Evolutionary conservation across 2,888 invertebrate genomes (phyloP), one percentile per base, ranked within the genome.

Genomic region (Ashinkailepas kermadecensis): DNA sequence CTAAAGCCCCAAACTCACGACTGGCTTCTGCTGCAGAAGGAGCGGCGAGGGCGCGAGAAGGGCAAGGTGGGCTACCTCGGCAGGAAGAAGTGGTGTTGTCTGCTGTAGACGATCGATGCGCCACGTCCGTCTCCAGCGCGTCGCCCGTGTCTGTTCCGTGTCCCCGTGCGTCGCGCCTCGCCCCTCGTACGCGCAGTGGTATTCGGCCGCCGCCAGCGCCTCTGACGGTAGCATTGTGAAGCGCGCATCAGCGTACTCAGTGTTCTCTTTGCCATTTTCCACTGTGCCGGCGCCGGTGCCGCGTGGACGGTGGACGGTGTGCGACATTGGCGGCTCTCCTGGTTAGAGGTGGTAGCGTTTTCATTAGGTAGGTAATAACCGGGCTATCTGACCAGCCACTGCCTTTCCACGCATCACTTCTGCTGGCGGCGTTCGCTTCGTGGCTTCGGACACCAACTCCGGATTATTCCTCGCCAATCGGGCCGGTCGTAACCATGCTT

Each of bases 11-110:
- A 39, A 39, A 39, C 39, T 4, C 39, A 39, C 39, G 39, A 39
- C 39, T 39, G 39, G 39, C 39, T 6, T 39, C 56, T 18, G 78
- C 39, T 78, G 23, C 79, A 79, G 79, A 79, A 79, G 79, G 79
- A 79, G 59, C 79, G 79, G 18, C 79, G 79, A 25, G 79, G 79
- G 2, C 23, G 58, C n/a, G 79, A 79, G 79, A 79, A 79, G 58
- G 59, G 79, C 79, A 79, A 79, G 25, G n/a, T 15, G 8, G 58
- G 79, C 79, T 79, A 79, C 25, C 79, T 79, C 13, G 23, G 79
- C 12, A n/a, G 79, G 79, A 57, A 25, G 58, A 79, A 79, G 59
- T 79, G 23, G 58, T 79, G 79, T n/a, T 58, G 58, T 18, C 23
- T 79, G 57, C 79, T 79, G 58, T 79, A 79, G 58, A 10, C 23